Evolutionary conservation across 2,113 vertebrate genomes (phyloP).

Genomic region (Dascyllus trimaculatus): DNA sequence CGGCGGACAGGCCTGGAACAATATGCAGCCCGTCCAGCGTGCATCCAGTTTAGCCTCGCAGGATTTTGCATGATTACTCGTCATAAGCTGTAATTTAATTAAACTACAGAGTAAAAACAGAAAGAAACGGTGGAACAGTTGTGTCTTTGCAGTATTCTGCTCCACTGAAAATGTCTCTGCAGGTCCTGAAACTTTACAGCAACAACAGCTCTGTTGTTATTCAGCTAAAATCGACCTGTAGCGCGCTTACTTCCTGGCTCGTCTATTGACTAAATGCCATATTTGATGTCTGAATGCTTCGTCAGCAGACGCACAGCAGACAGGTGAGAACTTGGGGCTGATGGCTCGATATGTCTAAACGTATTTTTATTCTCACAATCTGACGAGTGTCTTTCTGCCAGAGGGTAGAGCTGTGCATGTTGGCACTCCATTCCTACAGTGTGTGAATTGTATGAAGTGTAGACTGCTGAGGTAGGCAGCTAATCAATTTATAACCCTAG

Average conservation of each 20-base stretch:
- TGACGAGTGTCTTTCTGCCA: too few species aligned
- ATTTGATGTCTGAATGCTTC: background rate
- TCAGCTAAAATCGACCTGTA: conserved; percentile 21
- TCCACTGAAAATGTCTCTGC: conserved; percentile 23
- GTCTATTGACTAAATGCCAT: too few species aligned
- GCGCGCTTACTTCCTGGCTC: background rate
- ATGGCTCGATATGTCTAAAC: background rate
- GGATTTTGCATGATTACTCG: conserved; percentile 4
- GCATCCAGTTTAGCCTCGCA: conserved; percentile 1
- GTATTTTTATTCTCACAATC: too few species aligned
- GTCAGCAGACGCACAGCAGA: background rate
- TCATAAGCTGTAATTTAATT: conserved; percentile 52
- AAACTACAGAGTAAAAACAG: conserved; percentile 37
- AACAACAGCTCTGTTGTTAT: background rate
- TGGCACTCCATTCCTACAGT: too few species aligned
- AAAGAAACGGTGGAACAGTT: conserved; percentile 12
- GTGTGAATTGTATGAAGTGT: too few species aligned
- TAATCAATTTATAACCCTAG: too few species aligned
- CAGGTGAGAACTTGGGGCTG: background rate
- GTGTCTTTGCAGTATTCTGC: background rate
- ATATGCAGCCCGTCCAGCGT: conserved; percentile 4
- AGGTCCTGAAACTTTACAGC: background rate
- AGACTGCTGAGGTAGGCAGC: too few species aligned
- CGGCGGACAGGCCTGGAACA: conserved; percentile 13
- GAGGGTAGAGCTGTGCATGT: background rate